A percentile compares a stretch with the other conserved stretches of the same genome.
Evolutionary conservation across 2,113 vertebrate genomes (phyloP).

Genomic region (Seriola quinqueradiata): DNA sequence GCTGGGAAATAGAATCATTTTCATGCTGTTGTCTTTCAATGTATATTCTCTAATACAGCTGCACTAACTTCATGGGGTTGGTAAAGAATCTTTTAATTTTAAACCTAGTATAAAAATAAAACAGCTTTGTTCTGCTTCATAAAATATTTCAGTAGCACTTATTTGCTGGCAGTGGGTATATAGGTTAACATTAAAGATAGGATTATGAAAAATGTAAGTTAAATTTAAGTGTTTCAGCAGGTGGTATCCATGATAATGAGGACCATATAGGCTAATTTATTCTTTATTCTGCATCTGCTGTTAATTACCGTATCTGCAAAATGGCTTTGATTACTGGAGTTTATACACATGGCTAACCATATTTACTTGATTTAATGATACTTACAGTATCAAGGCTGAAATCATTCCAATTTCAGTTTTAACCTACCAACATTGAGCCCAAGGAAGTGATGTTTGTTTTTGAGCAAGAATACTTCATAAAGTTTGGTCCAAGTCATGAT

Average conservation of each 20-base stretch:
- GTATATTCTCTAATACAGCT: conserved; percentile 32
- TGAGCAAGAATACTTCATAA: neutral
- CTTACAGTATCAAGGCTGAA: neutral
- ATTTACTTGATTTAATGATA: neutral
- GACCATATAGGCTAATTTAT: neutral
- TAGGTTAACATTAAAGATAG: neutral
- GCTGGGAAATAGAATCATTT: conserved; percentile 42
- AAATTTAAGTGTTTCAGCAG: neutral
- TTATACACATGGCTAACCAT: neutral
- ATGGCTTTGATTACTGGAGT: neutral
- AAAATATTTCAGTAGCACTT: neutral
- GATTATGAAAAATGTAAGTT: neutral
- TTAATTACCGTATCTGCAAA: neutral
- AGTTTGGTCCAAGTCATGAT: too few species aligned
- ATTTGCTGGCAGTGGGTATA: neutral
- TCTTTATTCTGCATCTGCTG: neutral
- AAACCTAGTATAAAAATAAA: conserved; percentile 13
- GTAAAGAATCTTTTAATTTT: conserved; percentile 33
- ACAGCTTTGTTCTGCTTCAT: neutral
- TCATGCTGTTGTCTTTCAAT: conserved; percentile 47
- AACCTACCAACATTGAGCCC: neutral
- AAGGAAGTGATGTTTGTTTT: neutral
- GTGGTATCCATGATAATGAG: neutral
- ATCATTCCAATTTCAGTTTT: neutral
- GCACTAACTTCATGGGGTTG: neutral